A percentile compares a stretch with the other conserved stretches of the same genome.
phyloP scores from a whole-genome alignment of 2,113 vertebrate genomes.

The Girardinichthys multiradiatus region DNA sequence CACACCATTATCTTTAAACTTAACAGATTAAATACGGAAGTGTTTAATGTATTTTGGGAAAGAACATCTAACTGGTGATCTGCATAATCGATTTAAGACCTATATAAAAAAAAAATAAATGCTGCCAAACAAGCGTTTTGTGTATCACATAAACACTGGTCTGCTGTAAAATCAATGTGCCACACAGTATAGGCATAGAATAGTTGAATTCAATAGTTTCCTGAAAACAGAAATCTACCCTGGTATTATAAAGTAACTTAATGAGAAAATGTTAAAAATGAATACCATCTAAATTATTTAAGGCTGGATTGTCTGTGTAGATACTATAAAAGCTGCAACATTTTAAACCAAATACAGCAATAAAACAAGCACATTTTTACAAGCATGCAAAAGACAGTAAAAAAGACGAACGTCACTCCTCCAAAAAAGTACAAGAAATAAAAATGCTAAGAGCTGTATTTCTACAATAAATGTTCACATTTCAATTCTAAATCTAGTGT shows the following conservation, averaged over 20 bases:
- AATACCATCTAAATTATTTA: constrained; percentile 29
- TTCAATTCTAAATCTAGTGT: background rate
- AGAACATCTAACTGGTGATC: too few relatives aligned
- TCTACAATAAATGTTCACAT: constrained; percentile 3
- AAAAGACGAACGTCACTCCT: constrained; percentile 6
- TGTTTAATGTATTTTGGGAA: too few relatives aligned
- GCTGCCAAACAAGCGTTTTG: background rate
- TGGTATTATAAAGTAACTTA: background rate
- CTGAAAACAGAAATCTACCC: background rate
- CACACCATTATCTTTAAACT: too few relatives aligned
- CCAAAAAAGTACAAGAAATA: background rate
- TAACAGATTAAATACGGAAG: too few relatives aligned
- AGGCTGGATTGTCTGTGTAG: constrained; percentile 50
- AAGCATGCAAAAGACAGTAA: constrained; percentile 29
- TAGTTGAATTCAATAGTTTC: too few relatives aligned
- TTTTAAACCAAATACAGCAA: constrained; percentile 13
- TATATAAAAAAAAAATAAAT: background rate
- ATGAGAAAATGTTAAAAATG: background rate
- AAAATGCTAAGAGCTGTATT: constrained; percentile 26
- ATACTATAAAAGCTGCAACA: background rate
- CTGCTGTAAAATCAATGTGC: constrained; percentile 6
- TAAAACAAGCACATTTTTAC: constrained; percentile 28
- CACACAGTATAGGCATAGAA: too few relatives aligned
- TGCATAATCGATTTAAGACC: background rate
- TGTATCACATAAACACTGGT: constrained; percentile 2